Base-by-base conservation (phyloP, 2,797 vertebrate species). In the Acipenser ruthenus region DNA sequence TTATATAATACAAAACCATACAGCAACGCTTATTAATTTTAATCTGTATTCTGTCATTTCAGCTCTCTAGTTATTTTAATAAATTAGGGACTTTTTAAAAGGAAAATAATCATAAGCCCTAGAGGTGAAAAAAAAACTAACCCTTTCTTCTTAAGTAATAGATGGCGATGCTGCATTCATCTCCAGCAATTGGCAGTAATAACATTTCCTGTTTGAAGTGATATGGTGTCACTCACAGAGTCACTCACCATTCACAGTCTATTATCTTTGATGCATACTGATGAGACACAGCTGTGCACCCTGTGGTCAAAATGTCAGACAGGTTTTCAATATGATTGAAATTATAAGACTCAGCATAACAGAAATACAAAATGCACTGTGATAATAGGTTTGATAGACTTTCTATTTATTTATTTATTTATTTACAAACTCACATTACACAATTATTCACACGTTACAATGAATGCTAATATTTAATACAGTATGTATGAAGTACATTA, bases 151-250 rank as follows among this genome's bases (percentile, higher is more conserved):
- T 55, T 10, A 55, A 55, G 9, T 55, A 55, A 55, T 55, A 55
- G 52, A 55, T 5, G 52, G 55, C 52, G 52, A 55, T 9, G 52
- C 52, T 55, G 6, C 9, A 55, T 8, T 55, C 52, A 55, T 55
- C 52, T 55, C 52, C 53, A 10, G 60, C 60, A 62, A 62, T 47
- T 47, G 18, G 60, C 60, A 62, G 60, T 62, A 62, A 62, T 62
- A 62, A 62, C 9, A 62, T 48, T 62, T 62, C 60, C 60, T 62
- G 60, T 62, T 62, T 23, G 13, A 62, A 62, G 60, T 62, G 60
- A 62, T 62, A 48, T 62, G 60, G 60, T 62, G 60, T 47, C 60
- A 3, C 5, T 64, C 49, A 15, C 23, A 10, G 58, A 66, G 59
- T 47, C 72, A 65, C 4, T 67, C 13, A 59, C 49, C 6, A 53